These are phyloP conservation scores for Hestina assimilis DNA, from an alignment of 1,140 invertebrate genomes.

Conservation along the genomic window DNA sequence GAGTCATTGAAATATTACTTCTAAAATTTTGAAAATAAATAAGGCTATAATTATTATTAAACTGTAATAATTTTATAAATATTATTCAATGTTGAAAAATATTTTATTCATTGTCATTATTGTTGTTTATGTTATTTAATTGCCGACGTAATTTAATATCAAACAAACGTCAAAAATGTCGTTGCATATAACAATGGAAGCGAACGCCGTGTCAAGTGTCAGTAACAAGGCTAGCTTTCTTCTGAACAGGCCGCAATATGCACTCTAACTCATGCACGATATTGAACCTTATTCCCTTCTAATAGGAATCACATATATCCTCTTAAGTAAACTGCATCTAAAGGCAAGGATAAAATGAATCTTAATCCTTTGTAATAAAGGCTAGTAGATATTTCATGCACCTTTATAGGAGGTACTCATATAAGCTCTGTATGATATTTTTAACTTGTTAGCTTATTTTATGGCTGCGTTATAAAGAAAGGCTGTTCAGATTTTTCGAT, in stretches of 20 bases:
- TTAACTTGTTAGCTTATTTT: conserved; percentile 7
- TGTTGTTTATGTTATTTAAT: too few species aligned
- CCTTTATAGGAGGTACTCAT: conserved; percentile 2
- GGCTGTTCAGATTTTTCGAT: background rate
- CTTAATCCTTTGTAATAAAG: conserved; percentile 20
- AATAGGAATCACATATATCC: conserved; percentile 21
- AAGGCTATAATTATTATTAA: too few species aligned
- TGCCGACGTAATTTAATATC: background rate
- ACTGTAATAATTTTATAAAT: too few species aligned
- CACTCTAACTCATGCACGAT: conserved; percentile 1
- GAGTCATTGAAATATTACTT: too few species aligned
- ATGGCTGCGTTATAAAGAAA: conserved; percentile 1
- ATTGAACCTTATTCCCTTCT: conserved; percentile 24
- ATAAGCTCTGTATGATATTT: conserved; percentile 1
- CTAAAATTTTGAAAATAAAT: too few species aligned
- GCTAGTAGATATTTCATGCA: background rate
- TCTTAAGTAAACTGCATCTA: background rate
- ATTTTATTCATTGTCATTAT: too few species aligned
- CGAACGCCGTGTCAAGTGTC: conserved; percentile 60
- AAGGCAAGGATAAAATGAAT: conserved; percentile 9
- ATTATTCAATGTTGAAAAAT: too few species aligned
- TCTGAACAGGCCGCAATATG: conserved; percentile 52
- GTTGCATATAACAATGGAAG: conserved; percentile 47
- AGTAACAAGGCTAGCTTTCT: conserved; percentile 65
- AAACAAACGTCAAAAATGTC: conserved; percentile 2